These are phyloP conservation scores for Amaurobius ferox DNA, from an alignment of 2,888 invertebrate species.

Conservation along the genomic window DNA sequence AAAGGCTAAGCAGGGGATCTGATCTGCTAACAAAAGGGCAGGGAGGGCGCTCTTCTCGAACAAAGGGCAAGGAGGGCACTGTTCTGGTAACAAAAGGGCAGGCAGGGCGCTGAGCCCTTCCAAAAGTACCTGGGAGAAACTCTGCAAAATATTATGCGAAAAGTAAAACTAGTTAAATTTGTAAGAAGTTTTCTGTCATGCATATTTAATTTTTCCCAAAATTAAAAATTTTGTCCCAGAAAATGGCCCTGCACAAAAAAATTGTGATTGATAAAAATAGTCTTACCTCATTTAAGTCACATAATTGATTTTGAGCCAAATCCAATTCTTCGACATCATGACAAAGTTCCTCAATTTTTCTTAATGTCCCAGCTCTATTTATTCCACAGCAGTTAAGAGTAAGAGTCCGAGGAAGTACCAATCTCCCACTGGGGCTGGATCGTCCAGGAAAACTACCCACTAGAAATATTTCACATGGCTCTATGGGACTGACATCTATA, in stretches of 20 bases:
- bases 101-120: too few relatives aligned
- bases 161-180: too few relatives aligned
- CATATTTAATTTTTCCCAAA: too few relatives aligned
- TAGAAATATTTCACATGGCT: slow-evolving; percentile 91
- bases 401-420: slow-evolving; percentile 79
- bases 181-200: too few relatives aligned
- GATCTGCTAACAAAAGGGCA: too few relatives aligned
- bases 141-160: too few relatives aligned
- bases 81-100: too few relatives aligned
- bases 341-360: slow-evolving; percentile 88
- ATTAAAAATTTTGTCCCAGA: too few relatives aligned
- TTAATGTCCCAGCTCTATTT: slow-evolving; percentile 90
- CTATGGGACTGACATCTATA: slow-evolving; percentile 80
- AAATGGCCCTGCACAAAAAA: background rate
- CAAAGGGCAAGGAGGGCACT: too few relatives aligned
- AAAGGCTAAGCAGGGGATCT: too few relatives aligned
- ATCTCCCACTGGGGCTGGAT: slow-evolving; percentile 72
- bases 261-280: background rate
- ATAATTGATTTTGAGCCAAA: slow-evolving; percentile 92
- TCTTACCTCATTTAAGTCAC: slow-evolving; percentile 89
- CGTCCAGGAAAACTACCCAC: slow-evolving; percentile 84
- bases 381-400: slow-evolving; percentile 95
- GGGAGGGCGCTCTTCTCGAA: too few relatives aligned
- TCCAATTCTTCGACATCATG: slow-evolving; percentile 95
- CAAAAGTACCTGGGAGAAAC: too few relatives aligned